A percentile compares a stretch with the other conserved stretches of the same genome.
Conservation (phyloP, 2,888 invertebrate species). For the Drosophila paranaensis region DNA sequence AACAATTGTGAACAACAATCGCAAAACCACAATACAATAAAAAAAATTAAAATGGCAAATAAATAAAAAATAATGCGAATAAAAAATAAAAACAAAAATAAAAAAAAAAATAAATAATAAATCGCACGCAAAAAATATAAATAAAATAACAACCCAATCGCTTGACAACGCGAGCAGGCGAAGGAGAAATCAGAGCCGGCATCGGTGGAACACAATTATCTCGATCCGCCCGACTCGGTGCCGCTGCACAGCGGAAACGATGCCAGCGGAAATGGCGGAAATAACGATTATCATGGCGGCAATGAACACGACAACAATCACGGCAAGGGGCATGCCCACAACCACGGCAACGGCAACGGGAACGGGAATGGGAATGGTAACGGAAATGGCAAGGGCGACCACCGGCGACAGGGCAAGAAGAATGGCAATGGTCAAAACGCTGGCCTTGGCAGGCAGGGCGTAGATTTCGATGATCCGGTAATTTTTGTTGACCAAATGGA, state of each 20-base stretch:
- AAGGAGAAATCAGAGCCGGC: conserved; percentile 82
- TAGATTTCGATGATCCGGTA: conserved; percentile 83
- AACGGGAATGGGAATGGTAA: conserved; percentile 48
- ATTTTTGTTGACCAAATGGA: conserved; percentile 85
- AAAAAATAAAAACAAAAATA: conserved; percentile 33
- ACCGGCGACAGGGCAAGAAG: conserved; percentile 46
- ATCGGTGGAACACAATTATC: conserved; percentile 84
- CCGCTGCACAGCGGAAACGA: conserved; percentile 84
- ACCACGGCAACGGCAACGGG: conserved; percentile 56
- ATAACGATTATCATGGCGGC: conserved; percentile 83
- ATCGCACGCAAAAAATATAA: conserved; percentile 31
- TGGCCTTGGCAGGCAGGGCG: conserved; percentile 59
- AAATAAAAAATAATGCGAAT: conserved; percentile 55
- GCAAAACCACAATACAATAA: conserved; percentile 52
- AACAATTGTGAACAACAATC: conserved; percentile 39
- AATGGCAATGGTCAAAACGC: conserved; percentile 41
- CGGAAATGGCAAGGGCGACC: conserved; percentile 55
- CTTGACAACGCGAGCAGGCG: conserved; percentile 57
- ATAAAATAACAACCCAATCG: conserved; percentile 22
- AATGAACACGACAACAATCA: conserved; percentile 63
- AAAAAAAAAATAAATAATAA: conserved; percentile 11
- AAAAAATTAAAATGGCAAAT: conserved; percentile 62
- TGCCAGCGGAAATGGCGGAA: conserved; percentile 84
- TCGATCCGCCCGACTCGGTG: conserved; percentile 84
- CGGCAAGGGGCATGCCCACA: conserved; percentile 49